These are phyloP conservation scores for Mormyrus iriodes DNA, from an alignment of 2,113 vertebrate species.

Conservation along the genomic window DNA sequence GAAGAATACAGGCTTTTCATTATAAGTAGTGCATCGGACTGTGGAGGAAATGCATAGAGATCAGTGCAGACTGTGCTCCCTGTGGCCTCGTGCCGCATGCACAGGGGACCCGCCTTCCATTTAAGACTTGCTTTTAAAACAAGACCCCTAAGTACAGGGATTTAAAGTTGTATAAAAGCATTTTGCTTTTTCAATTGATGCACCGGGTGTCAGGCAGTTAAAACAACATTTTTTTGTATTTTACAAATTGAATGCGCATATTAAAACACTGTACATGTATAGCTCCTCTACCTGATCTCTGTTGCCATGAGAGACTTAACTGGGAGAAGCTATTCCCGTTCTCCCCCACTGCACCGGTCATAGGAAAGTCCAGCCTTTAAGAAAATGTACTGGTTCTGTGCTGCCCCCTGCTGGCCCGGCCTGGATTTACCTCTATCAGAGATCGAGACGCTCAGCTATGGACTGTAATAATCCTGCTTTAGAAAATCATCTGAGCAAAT, in stretches of 20 bases:
- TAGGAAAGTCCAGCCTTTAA: background rate
- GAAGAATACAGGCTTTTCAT: background rate
- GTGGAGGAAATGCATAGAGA: conserved; percentile 13
- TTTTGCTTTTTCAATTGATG: background rate
- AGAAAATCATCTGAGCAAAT: background rate
- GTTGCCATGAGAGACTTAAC: background rate
- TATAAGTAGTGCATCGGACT: background rate
- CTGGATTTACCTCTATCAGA: background rate
- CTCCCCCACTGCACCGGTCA: background rate
- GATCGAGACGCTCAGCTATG: background rate
- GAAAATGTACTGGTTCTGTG: background rate
- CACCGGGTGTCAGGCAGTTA: background rate
- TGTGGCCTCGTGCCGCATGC: background rate
- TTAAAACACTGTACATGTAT: background rate
- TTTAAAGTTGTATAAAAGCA: background rate
- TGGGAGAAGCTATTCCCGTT: background rate
- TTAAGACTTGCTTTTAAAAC: background rate
- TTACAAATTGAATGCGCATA: background rate
- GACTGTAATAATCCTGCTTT: background rate
- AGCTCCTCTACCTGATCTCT: background rate
- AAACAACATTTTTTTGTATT: background rate
- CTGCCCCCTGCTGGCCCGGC: background rate
- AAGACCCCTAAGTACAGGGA: background rate
- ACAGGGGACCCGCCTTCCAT: background rate
- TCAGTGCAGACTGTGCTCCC: background rate